phyloP scores from a whole-genome alignment of 2,113 vertebrate species.

The Ellobius talpinus region DNA sequence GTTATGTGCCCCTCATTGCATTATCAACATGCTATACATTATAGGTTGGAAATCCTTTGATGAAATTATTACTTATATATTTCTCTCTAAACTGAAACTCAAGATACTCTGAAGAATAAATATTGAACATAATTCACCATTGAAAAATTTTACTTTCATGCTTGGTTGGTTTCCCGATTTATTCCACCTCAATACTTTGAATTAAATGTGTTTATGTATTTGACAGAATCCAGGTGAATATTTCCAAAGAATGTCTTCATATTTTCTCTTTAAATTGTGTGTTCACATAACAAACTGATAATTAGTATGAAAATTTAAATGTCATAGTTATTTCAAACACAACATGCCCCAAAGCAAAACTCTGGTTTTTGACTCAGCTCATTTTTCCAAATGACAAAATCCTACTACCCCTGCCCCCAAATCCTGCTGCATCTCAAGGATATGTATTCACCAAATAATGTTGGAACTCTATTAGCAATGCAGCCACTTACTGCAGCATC shows the following conservation, averaged over 20 bases:
- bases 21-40: neutral
- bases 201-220: neutral
- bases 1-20: neutral
- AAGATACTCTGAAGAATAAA: neutral
- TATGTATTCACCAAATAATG: neutral
- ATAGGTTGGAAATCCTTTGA: neutral
- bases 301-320: neutral
- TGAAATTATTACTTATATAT: neutral
- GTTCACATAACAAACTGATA: neutral
- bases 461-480: neutral
- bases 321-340: neutral
- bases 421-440: neutral
- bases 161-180: neutral
- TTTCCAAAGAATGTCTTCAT: neutral
- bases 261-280: neutral
- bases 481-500: neutral
- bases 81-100: neutral
- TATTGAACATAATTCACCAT: neutral
- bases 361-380: neutral
- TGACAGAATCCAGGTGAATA: neutral
- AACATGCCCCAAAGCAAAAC: neutral
- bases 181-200: neutral
- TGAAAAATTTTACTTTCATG: neutral
- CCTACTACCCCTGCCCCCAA: neutral
- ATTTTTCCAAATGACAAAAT: neutral